Percentiles rank a stretch among this genome's conserved stretches.
Conservation (phyloP, 2,797 vertebrate species). For the Acanthurus leucopareius region DNA sequence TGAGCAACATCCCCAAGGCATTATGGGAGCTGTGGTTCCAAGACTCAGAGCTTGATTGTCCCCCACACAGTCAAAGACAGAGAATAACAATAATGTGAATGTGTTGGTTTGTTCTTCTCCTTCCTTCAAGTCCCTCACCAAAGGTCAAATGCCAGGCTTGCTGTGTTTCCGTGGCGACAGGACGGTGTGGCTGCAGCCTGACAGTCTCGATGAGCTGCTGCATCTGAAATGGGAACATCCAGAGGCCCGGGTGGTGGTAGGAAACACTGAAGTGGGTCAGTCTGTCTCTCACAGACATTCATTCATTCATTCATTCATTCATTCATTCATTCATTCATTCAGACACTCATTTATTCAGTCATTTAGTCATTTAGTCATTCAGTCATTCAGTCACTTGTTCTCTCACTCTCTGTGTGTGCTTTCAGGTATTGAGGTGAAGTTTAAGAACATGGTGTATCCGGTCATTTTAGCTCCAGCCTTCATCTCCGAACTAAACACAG, state of each 20-base stretch:
- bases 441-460: slow-evolving; percentile 93
- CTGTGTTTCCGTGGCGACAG: slow-evolving; percentile 89
- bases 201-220: slow-evolving; percentile 86
- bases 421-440: slow-evolving; percentile 94
- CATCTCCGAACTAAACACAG: slow-evolving; percentile 90
- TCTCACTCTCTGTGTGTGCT: neutral
- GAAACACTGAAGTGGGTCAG: slow-evolving; percentile 98
- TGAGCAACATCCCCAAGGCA: neutral
- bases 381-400: neutral
- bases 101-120: neutral
- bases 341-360: accelerated
- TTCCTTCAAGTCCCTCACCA: slow-evolving; percentile 72
- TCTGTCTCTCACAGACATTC: neutral
- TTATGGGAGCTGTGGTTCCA: neutral
- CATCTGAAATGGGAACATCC: slow-evolving; percentile 89
- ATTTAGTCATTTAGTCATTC: neutral
- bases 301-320: neutral
- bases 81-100: neutral
- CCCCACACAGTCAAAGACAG: neutral
- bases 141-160: slow-evolving; percentile 68
- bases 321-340: no score
- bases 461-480: slow-evolving; percentile 90
- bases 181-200: slow-evolving; percentile 91
- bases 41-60: neutral
- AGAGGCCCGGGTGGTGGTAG: slow-evolving; percentile 91